Conservation (phyloP, 2,797 vertebrate genomes). For the Anableps anableps region DNA sequence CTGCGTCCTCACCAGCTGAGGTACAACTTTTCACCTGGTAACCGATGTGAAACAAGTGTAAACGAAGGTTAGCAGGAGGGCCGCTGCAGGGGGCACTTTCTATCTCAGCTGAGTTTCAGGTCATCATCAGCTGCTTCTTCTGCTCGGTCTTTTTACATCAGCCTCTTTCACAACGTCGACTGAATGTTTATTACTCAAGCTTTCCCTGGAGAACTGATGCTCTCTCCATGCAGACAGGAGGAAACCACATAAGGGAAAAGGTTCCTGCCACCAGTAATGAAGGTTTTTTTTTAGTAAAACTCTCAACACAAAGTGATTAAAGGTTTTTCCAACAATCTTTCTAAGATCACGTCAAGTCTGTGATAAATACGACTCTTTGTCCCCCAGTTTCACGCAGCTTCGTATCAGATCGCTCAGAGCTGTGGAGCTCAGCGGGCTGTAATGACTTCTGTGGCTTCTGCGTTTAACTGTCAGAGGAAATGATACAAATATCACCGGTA, state of each 20-base stretch:
- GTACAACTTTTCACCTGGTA: not conserved
- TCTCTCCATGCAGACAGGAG: not conserved
- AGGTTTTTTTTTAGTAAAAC: no score
- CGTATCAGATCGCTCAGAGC: not conserved
- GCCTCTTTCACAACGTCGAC: not conserved
- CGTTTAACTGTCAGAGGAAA: conserved; percentile 32
- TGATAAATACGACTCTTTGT: conserved; percentile 2
- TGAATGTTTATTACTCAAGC: not conserved
- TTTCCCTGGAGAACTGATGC: not conserved
- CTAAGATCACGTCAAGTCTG: not conserved
- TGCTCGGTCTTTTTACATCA: not conserved
- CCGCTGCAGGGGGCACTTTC: not conserved
- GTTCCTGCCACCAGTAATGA: not conserved
- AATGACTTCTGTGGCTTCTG: conserved; percentile 18
- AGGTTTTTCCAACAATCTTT: not conserved
- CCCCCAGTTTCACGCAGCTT: not conserved
- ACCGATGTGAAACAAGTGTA: not conserved
- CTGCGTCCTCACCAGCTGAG: not conserved
- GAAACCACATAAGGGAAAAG: not conserved
- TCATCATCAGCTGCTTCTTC: not conserved
- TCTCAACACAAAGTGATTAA: not conserved
- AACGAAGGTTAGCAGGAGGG: conserved; percentile 7
- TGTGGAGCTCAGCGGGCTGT: not conserved
- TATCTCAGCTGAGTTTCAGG: not conserved
- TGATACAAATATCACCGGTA: conserved; percentile 17